Evolutionary conservation across 2,797 vertebrate genomes (phyloP), one percentile per base, ranked within the genome.

Genomic region (Coilia nasus): DNA sequence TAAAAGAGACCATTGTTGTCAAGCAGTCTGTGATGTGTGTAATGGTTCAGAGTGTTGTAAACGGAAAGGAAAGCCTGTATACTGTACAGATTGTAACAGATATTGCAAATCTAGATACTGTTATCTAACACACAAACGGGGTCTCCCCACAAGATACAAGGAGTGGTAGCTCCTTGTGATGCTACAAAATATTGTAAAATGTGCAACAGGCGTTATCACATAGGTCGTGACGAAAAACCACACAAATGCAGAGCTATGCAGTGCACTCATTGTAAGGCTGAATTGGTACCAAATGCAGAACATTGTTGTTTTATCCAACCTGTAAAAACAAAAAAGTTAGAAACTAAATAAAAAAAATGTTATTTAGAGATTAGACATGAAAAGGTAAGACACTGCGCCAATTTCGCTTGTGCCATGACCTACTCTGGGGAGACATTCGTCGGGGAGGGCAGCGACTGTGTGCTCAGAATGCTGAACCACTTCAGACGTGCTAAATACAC

Each of bases 291-390:
- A n/a, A 56, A 31, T 6, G 31, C 2, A 0, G 6, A 17, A 1
- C 82, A 83, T 31, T 15, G 21, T 10, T 83, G 82, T 83, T 83
- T 62, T 28, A 83, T 83, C 31, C 82, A 83, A 44, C 56, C 82
- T 15, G 21, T 31, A 0, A 5, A 50, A 11, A 6, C 19, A 4
- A 83, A 83, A 21, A 21, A 60, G 3, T 15, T 28, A 0, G 56
- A 10, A 14, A 15, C 19, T 3, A 46, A 50, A n/a, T 81, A 81
- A 2, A 81, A 0, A 12, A 47, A n/a, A n/a, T 81, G 2, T n/a
- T 25, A 81, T 81, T 23, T 81, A 5, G 81, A 81, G 23, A 81
- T 44, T n/a, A 19, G 81, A 21, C 7, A 23, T 25, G 21, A 57
- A 15, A 25, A 82, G 4, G 81, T 21, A 2, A 23, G 25, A 17